Conservation (phyloP, 2,113 vertebrate genomes). For the Riparia riparia region DNA sequence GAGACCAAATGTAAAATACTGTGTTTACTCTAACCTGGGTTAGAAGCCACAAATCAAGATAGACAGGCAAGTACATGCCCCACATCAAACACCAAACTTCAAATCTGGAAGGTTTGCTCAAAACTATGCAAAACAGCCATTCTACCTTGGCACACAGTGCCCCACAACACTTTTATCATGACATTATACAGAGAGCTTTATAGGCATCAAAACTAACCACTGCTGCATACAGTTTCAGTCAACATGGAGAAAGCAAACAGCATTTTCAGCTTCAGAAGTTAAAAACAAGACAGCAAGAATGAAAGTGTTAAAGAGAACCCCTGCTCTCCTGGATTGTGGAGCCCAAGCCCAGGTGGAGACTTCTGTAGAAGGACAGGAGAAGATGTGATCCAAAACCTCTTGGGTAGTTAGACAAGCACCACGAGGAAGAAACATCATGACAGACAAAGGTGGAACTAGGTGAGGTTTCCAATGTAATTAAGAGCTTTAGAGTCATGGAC, state of each 20-base stretch:
- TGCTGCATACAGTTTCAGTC: not conserved
- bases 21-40: not conserved
- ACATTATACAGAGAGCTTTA: not conserved
- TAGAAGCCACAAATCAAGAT: not conserved
- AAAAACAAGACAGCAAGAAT: not conserved
- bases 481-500: not conserved
- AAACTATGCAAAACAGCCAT: not conserved
- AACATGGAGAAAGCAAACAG: not conserved
- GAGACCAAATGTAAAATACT: not conserved
- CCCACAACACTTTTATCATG: not conserved
- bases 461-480: not conserved
- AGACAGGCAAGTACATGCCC: not conserved
- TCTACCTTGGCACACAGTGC: not conserved
- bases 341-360: not conserved
- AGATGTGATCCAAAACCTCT: not conserved
- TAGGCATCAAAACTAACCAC: not conserved
- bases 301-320: not conserved
- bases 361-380: not conserved
- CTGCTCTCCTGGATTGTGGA: not conserved
- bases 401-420: not conserved
- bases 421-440: not conserved
- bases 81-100: not conserved
- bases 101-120: not conserved
- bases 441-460: not conserved
- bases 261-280: not conserved